Evolutionary conservation across 2,888 invertebrate genomes (phyloP), one percentile per base, ranked within the genome.

Genomic region (Sinotaia quadrata): DNA sequence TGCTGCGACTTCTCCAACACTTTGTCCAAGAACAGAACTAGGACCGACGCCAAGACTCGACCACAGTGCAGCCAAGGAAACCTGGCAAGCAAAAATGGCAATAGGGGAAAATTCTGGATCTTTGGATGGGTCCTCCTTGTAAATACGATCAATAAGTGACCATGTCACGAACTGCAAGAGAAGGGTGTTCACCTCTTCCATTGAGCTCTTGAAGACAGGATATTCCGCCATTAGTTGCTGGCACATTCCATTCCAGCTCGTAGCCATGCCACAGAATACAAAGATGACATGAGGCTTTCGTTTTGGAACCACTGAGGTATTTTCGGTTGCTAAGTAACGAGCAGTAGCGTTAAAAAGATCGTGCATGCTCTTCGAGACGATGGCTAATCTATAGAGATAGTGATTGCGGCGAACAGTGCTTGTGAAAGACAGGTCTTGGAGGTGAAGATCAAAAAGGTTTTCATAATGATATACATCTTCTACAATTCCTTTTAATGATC

Each of bases 1-100:
- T 4, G 78, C 81, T 15, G 80, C 77, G 10, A 81, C 78, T 44
- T 81, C 81, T 5, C 81, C 81, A 12, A 79, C 71, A 1, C 78
- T 78, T 61, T 80, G 80, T 21, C 81, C 81, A n/a, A 81, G 49
- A 18, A 80, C 69, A 36, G 54, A 65, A 51, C 69, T 67, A 4
- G 78, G 73, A n/a, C n/a, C 2, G 21, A 81, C 49, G 4, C 81
- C 80, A 10, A 68, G 73, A 21, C 69, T 37, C 49, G 66, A 63
- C 78, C 78, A 78, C 24, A 80, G 52, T 0, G 47, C 47, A 10
- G 69, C 61, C 5, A 79, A 47, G 4, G 70, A 78, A 3, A 80
- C 68, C 70, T 82, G 80, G 37, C 69, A 71, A 4, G 79, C 69
- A 68, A 81, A 81, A 29, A 80, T 72, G 31, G 78, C 73, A 1